Evolutionary conservation across 2,888 invertebrate species (phyloP), one percentile per base, ranked within the genome.

Genomic region (Elysia crispata): DNA sequence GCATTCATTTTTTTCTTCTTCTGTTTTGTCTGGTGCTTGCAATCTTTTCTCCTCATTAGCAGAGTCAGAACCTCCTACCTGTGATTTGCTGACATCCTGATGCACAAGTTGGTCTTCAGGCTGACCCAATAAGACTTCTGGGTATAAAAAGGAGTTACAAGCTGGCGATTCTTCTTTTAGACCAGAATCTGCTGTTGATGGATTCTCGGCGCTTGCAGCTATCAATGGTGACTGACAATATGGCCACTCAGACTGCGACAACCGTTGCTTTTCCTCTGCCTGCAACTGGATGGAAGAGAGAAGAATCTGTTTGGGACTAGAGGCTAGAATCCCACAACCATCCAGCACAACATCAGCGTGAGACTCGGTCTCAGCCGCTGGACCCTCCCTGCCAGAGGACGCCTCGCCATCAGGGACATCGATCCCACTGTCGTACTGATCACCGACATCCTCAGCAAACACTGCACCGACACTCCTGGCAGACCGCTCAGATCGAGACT

Each of bases 251-350:
- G 41, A 28, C 8, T 57, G 23, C 1, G 78, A 73, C 13, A 64
- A 64, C 60, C 54, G 72, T 6, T 66, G 72, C 50, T 73, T 78
- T 30, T 28, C 64, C 28, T 79, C 82, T 70, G 79, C 82, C 64
- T 79, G 81, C 49, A 67, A 33, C 20, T 84, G 80, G 70, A 77
- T 66, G 62, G 82, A 82, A 1, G 83, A 80, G n/a, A 82, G 60
- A 11, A 88, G 50, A 5, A 89, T 83, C 76, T 87, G 87, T 76
- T 86, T 88, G 20, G 89, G 87, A 74, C 87, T 90, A 6, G 90
- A 89, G 54, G 90, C 91, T 75, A 92, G 84, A 81, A 92, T 91
- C 50, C 92, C 92, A 83, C 92, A 92, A 74, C 92, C 92, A 54
- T 86, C 88, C 41, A 92, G 86, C n/a, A 91, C 86, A 18, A 91